Percentiles rank a stretch among this genome's conserved stretches.
Evolutionary conservation across 2,113 vertebrate genomes (phyloP).

Genomic region (Poeciliopsis retropinna): DNA sequence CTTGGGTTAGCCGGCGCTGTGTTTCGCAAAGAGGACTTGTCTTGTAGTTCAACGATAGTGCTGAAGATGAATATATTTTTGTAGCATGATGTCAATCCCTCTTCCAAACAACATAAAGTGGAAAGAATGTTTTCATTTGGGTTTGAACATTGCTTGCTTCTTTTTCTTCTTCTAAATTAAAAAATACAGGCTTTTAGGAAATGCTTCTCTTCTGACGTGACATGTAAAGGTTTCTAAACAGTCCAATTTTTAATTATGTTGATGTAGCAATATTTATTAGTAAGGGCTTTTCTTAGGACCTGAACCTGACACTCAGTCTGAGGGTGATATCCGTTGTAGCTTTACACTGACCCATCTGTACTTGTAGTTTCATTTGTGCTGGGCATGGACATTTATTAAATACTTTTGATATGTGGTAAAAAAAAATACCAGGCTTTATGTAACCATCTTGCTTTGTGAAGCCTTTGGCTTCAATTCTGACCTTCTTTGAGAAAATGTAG

Average conservation of each 20-base stretch:
- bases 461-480: constrained; percentile 23
- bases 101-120: constrained; percentile 64
- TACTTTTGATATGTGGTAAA: constrained; percentile 31
- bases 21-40: constrained; percentile 71
- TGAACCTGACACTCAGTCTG: constrained; percentile 65
- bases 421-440: constrained; percentile 21
- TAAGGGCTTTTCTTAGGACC: constrained; percentile 81
- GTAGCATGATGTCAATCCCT: constrained; percentile 81
- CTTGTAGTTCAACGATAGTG: constrained; percentile 72
- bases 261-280: constrained; percentile 86
- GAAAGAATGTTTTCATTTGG: constrained; percentile 59
- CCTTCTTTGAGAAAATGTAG: constrained; percentile 17
- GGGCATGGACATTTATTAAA: constrained; percentile 36
- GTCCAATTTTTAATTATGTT: constrained; percentile 73
- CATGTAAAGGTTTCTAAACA: constrained; percentile 58
- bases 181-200: constrained; percentile 24
- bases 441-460: constrained; percentile 30
- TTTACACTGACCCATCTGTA: constrained; percentile 68
- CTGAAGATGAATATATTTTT: constrained; percentile 78
- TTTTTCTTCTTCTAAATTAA: constrained; percentile 27
- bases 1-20: constrained; percentile 65
- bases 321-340: constrained; percentile 71
- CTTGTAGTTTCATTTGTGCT: constrained; percentile 54
- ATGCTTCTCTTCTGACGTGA: constrained; percentile 54
- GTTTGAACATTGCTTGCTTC: constrained; percentile 61